Percentiles rank a stretch among this genome's conserved stretches.
Conservation (phyloP, 1,140 invertebrate genomes). For the Dufourea novaeangliae region DNA sequence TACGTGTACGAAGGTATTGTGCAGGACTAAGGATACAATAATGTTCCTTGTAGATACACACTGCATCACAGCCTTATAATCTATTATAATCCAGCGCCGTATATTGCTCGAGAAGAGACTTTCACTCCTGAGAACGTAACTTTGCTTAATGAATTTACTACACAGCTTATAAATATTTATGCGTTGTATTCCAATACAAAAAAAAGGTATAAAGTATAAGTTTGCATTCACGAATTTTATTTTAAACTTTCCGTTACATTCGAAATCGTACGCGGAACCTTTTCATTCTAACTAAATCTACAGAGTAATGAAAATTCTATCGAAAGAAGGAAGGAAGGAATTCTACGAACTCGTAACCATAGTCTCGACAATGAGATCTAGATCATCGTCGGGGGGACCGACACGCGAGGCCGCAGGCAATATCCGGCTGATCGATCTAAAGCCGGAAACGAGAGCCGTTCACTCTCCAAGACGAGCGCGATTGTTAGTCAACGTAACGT, state of each 20-base stretch:
- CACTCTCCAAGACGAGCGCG: background rate
- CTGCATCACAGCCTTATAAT: background rate
- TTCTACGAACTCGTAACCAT: background rate
- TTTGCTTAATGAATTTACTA: background rate
- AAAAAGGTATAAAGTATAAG: background rate
- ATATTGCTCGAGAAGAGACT: background rate
- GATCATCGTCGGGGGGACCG: slow-evolving; percentile 11
- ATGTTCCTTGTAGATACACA: background rate
- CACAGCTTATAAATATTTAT: background rate
- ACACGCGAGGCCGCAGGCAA: slow-evolving; percentile 17
- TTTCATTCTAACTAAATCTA: too few species aligned
- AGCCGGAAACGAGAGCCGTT: slow-evolving; percentile 26
- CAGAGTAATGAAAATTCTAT: background rate
- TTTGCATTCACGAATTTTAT: background rate
- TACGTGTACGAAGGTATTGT: too few species aligned
- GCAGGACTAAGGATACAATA: too few species aligned
- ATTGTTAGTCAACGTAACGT: slow-evolving; percentile 22
- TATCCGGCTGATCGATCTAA: slow-evolving; percentile 31
- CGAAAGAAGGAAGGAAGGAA: background rate
- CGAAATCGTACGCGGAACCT: background rate
- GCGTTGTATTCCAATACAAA: background rate
- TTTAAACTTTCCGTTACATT: too few species aligned
- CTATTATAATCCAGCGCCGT: background rate
- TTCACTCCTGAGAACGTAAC: slow-evolving; percentile 3
- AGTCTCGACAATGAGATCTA: background rate